Evolutionary conservation across 2,888 invertebrate genomes (phyloP).

Genomic region (Neoaliturus tenellus): DNA sequence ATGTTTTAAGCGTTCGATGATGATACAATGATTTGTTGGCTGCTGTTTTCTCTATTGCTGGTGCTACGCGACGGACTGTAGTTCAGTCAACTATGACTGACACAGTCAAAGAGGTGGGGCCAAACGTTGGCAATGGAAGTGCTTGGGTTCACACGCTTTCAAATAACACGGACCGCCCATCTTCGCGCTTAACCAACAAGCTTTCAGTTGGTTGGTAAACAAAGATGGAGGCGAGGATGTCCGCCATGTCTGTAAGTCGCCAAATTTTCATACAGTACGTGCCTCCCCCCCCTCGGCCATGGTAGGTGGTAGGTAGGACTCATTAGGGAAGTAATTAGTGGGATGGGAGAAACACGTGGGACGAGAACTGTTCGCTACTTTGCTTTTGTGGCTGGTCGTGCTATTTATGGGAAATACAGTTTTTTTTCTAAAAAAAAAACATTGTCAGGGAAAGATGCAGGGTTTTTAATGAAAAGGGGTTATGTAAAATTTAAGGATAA

Average conservation of each 20-base stretch:
- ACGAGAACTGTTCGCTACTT: neutral
- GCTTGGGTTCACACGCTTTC: conserved; percentile 28
- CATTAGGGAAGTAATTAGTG: conserved; percentile 20
- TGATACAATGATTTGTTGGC: too few species aligned
- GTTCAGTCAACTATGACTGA: too few species aligned
- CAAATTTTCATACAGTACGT: conserved; percentile 52
- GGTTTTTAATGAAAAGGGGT: too few species aligned
- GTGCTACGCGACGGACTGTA: too few species aligned
- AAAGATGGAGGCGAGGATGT: conserved; percentile 22
- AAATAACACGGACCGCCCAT: conserved; percentile 40
- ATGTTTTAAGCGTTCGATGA: too few species aligned
- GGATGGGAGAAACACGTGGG: neutral
- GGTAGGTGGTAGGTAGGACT: neutral
- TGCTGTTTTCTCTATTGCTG: too few species aligned
- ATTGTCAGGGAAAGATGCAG: too few species aligned
- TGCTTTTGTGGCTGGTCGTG: too few species aligned
- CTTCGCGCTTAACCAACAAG: conserved; percentile 35
- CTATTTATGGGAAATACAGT: too few species aligned
- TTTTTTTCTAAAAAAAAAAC: too few species aligned
- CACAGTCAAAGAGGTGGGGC: neutral
- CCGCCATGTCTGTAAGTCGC: conserved; percentile 3
- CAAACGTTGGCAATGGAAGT: neutral
- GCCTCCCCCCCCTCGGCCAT: conserved; percentile 18
- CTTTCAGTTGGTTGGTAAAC: conserved; percentile 41
- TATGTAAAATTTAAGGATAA: too few species aligned